Conservation (phyloP, 2,888 invertebrate species). For the Coenonympha glycerion region DNA sequence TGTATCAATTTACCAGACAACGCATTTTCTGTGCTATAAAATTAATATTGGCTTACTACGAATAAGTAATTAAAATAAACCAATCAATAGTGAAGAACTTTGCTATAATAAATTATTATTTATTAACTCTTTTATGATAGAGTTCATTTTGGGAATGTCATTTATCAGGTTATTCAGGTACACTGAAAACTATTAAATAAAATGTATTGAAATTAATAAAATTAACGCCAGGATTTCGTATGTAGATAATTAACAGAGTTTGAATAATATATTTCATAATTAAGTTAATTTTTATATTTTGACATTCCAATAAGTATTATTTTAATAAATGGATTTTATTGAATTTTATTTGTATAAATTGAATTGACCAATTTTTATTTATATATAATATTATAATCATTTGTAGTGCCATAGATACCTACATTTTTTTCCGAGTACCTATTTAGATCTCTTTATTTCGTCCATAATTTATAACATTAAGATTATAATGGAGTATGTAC, state of each 20-base stretch:
- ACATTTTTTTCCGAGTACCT: slow-evolving; percentile 31
- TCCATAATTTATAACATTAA: slow-evolving; percentile 37
- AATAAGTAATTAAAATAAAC: background rate
- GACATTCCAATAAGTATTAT: slow-evolving; percentile 39
- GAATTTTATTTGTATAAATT: slow-evolving; percentile 26
- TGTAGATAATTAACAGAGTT: slow-evolving; percentile 29
- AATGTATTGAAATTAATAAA: too few relatives aligned
- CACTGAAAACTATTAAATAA: slow-evolving; percentile 6
- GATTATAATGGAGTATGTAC: slow-evolving; percentile 33
- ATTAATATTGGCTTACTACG: too few relatives aligned
- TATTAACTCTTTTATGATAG: background rate
- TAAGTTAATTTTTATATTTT: slow-evolving; percentile 25
- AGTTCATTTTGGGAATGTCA: slow-evolving; percentile 19
- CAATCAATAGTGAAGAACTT: slow-evolving; percentile 14
- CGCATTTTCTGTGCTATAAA: too few relatives aligned
- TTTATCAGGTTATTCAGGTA: slow-evolving; percentile 12
- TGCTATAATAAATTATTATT: slow-evolving; percentile 6
- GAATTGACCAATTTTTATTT: slow-evolving; percentile 33
- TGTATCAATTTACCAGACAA: too few relatives aligned
- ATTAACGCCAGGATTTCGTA: slow-evolving; percentile 17
- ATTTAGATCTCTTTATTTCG: slow-evolving; percentile 44
- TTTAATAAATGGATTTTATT: slow-evolving; percentile 20
- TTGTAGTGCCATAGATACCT: slow-evolving; percentile 56
- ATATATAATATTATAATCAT: slow-evolving; percentile 17
- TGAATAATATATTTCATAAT: slow-evolving; percentile 19